Conservation (phyloP, 2,888 invertebrate species). For the Agriopis marginaria region DNA sequence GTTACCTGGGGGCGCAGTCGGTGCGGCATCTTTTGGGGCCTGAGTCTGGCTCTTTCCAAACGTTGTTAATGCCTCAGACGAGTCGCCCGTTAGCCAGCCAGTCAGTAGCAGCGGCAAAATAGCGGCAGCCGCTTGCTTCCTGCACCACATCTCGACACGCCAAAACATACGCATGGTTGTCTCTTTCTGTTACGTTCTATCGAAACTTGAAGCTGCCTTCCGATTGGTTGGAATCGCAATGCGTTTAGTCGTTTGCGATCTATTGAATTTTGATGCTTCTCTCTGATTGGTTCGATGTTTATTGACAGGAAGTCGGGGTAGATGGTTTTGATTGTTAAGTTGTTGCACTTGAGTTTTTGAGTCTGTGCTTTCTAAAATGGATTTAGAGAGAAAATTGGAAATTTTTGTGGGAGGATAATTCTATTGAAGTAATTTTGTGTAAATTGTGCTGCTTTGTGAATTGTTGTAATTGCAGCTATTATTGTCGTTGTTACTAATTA, state of each 20-base stretch:
- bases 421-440: not conserved
- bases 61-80: slow-evolving; percentile 88
- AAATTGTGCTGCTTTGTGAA: slow-evolving; percentile 10
- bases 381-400: not conserved
- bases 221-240: slow-evolving; percentile 23
- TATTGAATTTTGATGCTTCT: not conserved
- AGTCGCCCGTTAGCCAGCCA: slow-evolving; percentile 77
- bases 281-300: slow-evolving; percentile 26
- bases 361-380: not conserved
- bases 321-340: not conserved
- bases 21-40: slow-evolving; percentile 83
- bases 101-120: slow-evolving; percentile 72
- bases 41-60: slow-evolving; percentile 89
- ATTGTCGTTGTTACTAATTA: not conserved
- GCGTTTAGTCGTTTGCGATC: not conserved
- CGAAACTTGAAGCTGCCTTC: slow-evolving; percentile 5
- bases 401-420: slow-evolving; percentile 3
- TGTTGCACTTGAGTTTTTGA: slow-evolving; percentile 2
- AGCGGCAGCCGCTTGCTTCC: slow-evolving; percentile 69
- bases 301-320: not conserved
- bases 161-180: slow-evolving; percentile 70
- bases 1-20: slow-evolving; percentile 86
- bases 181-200: slow-evolving; percentile 37
- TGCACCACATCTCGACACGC: slow-evolving; percentile 80
- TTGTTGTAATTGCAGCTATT: slow-evolving; percentile 16